These are phyloP conservation scores for Acrocephalus kingi DNA, from an alignment of 2,113 vertebrate species.

Conservation along the genomic window DNA sequence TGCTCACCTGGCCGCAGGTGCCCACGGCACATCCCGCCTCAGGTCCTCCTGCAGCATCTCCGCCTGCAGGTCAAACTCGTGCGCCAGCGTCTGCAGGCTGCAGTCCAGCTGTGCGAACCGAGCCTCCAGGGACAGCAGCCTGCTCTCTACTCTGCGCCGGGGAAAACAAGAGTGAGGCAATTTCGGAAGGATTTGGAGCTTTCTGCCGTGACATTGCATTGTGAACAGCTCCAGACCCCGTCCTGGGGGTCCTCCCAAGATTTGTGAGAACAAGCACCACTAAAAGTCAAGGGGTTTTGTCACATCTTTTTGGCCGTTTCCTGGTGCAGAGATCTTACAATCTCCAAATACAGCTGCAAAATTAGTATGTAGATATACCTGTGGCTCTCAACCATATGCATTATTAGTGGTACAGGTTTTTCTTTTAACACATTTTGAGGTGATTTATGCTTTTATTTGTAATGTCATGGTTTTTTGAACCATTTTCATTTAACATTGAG, in stretches of 20 bases:
- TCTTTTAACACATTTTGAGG: not conserved
- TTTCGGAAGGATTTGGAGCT: not conserved
- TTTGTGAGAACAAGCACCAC: too few species aligned
- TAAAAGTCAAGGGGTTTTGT: not conserved
- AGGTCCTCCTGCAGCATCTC: not conserved
- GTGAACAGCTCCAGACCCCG: not conserved
- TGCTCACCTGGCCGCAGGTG: conserved; percentile 63
- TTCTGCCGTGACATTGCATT: accelerated
- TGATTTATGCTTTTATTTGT: not conserved
- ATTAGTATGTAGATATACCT: accelerated
- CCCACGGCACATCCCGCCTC: conserved; percentile 21
- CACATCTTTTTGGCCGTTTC: not conserved
- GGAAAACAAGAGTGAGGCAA: not conserved
- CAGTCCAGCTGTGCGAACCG: conserved; percentile 71
- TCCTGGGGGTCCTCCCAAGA: not conserved
- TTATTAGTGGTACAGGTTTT: not conserved
- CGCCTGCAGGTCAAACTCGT: conserved; percentile 59
- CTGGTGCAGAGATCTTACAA: not conserved
- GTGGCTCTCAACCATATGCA: not conserved
- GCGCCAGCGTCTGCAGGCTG: conserved; percentile 47
- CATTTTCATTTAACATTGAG: not conserved
- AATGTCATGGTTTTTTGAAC: not conserved
- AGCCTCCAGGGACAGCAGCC: conserved; percentile 65
- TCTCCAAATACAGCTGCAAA: not conserved
- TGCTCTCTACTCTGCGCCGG: conserved; percentile 66